These are phyloP conservation scores for Melanotus villosus DNA, from an alignment of 2,888 invertebrate genomes.

Conservation along the genomic window DNA sequence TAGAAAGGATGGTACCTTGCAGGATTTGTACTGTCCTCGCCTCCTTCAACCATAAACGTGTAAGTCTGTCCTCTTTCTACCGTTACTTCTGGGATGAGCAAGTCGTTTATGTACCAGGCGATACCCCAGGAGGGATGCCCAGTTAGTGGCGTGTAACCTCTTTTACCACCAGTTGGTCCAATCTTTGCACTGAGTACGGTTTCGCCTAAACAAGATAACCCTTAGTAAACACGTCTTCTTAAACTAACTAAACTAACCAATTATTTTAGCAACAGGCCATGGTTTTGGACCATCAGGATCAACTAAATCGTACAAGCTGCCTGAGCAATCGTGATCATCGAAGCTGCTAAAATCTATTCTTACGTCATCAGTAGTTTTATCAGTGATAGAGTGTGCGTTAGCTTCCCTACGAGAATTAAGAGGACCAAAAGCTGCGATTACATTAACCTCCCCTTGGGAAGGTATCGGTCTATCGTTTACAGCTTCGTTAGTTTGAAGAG, in stretches of 20 bases:
- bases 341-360: constrained; percentile 83
- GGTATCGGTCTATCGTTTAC: constrained; percentile 80
- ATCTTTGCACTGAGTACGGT: constrained; percentile 81
- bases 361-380: constrained; percentile 80
- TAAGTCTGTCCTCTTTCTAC: constrained; percentile 90
- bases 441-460: constrained; percentile 75
- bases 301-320: constrained; percentile 75
- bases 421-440: constrained; percentile 91
- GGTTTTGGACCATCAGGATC: constrained; percentile 75
- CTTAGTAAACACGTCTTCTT: too few relatives aligned
- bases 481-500: constrained; percentile 82
- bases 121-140: constrained; percentile 90
- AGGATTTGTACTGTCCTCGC: constrained; percentile 83
- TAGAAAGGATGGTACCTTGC: constrained; percentile 93
- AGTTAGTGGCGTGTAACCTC: constrained; percentile 86
- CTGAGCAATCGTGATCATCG: constrained; percentile 82
- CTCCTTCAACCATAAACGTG: constrained; percentile 89
- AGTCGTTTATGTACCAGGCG: constrained; percentile 94
- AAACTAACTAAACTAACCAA: too few relatives aligned
- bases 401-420: constrained; percentile 86
- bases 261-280: constrained; percentile 79
- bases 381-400: constrained; percentile 84
- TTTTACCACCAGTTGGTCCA: constrained; percentile 86
- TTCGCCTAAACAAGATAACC: constrained; percentile 69
- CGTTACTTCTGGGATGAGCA: constrained; percentile 89